These are phyloP conservation scores for Campoletis sonorensis DNA, from an alignment of 1,140 invertebrate genomes.

Conservation along the genomic window DNA sequence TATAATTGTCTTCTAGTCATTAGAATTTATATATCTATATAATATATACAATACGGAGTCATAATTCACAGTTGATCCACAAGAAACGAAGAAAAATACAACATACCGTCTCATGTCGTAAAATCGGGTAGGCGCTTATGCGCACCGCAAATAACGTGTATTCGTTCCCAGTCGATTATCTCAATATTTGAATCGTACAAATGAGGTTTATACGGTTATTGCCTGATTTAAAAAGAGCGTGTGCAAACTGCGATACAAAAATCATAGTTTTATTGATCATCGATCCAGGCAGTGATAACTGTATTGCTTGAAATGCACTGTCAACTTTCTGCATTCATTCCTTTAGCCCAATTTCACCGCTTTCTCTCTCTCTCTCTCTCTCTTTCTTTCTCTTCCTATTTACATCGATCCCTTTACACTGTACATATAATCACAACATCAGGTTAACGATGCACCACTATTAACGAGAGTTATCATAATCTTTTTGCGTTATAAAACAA, in stretches of 20 bases:
- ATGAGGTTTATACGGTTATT: slow-evolving; percentile 51
- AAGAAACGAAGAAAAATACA: slow-evolving; percentile 49
- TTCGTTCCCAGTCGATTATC: slow-evolving; percentile 19
- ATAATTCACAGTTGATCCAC: slow-evolving; percentile 61
- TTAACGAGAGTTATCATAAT: background rate
- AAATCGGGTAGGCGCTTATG: slow-evolving; percentile 1
- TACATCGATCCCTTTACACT: slow-evolving; percentile 66
- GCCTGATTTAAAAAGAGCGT: slow-evolving; percentile 13
- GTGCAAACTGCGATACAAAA: slow-evolving; percentile 37
- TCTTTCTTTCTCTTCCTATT: slow-evolving; percentile 56
- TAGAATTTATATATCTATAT: slow-evolving; percentile 47
- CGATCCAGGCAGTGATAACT: slow-evolving; percentile 63
- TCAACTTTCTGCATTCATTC: background rate
- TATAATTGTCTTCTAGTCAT: slow-evolving; percentile 54
- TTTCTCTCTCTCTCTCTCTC: slow-evolving; percentile 29
- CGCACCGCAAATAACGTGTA: background rate
- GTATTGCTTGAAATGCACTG: slow-evolving; percentile 50
- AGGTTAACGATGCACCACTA: slow-evolving; percentile 26
- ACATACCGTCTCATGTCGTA: background rate
- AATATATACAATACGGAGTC: slow-evolving; percentile 55
- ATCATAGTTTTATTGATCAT: slow-evolving; percentile 14
- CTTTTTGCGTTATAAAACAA: background rate
- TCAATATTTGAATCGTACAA: slow-evolving; percentile 51
- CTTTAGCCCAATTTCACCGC: slow-evolving; percentile 27
- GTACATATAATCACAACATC: slow-evolving; percentile 54